Conservation (phyloP, 2,888 invertebrate genomes). For the Julus scandinavius region DNA sequence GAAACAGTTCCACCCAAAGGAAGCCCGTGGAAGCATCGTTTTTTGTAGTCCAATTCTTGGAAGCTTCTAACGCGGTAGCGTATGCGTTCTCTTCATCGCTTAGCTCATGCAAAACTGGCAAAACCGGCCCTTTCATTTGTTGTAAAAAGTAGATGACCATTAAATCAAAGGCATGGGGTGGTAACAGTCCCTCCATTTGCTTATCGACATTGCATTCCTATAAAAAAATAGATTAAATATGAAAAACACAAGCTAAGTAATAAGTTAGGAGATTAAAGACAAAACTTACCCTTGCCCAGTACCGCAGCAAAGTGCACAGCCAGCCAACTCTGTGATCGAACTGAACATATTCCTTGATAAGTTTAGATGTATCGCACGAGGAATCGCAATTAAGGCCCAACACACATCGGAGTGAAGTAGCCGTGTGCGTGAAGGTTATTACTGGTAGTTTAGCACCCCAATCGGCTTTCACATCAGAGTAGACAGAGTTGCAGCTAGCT, state of each 20-base stretch:
- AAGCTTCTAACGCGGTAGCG: constrained; percentile 58
- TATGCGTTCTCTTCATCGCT: constrained; percentile 55
- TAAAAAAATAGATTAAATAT: constrained; percentile 56
- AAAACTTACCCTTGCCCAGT: constrained; percentile 67
- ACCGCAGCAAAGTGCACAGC: constrained; percentile 63
- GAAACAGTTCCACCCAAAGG: constrained; percentile 65
- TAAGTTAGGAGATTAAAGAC: not conserved
- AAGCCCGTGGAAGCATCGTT: constrained; percentile 63
- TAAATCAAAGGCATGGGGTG: constrained; percentile 68
- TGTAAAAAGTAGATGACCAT: constrained; percentile 70
- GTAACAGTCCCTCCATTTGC: constrained; percentile 68
- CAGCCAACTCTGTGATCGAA: constrained; percentile 63
- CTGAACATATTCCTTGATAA: constrained; percentile 62
- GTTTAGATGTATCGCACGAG: constrained; percentile 61
- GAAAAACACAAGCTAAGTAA: constrained; percentile 34
- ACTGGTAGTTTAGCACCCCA: constrained; percentile 66
- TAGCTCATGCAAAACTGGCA: constrained; percentile 68
- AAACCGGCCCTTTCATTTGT: constrained; percentile 64
- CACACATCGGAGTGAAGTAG: constrained; percentile 62
- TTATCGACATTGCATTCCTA: constrained; percentile 68
- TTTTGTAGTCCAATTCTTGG: constrained; percentile 53
- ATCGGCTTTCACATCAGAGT: constrained; percentile 63
- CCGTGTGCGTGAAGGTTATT: constrained; percentile 63
- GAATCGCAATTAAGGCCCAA: constrained; percentile 64
- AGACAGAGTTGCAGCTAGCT: not conserved